Evolutionary conservation across 2,113 vertebrate genomes (phyloP).

Genomic region (Odocoileus virginianus): DNA sequence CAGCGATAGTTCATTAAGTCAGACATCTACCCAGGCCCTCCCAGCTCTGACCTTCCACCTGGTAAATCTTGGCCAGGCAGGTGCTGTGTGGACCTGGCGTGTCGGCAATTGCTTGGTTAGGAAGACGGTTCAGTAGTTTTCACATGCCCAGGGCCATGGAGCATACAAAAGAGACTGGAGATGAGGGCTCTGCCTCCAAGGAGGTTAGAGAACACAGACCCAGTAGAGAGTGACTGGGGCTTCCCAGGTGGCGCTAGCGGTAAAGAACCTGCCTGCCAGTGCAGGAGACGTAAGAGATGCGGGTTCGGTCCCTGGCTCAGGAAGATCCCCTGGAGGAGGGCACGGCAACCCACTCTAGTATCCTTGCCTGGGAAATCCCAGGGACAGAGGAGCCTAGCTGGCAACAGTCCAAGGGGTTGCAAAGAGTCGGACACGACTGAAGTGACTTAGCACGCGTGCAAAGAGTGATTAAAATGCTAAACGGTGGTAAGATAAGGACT

Average conservation of each 20-base stretch:
- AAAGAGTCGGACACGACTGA: neutral
- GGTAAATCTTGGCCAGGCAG: neutral
- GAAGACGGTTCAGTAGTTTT: neutral
- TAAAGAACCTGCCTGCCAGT: neutral
- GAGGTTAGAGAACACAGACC: neutral
- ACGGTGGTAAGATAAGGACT: neutral
- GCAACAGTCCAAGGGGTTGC: neutral
- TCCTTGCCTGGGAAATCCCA: neutral
- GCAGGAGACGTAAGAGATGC: neutral
- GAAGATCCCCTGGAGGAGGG: neutral
- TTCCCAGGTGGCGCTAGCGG: neutral
- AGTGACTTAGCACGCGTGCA: neutral
- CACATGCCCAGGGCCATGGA: fast-evolving
- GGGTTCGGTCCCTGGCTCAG: neutral
- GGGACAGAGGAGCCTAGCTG: neutral
- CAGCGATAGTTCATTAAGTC: fast-evolving
- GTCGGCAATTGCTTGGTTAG: neutral
- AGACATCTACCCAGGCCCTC: neutral
- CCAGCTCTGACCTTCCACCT: too few species aligned
- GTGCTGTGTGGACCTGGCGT: neutral
- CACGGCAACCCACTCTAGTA: neutral
- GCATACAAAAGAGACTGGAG: neutral
- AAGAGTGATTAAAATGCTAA: neutral
- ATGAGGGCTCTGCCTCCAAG: too few species aligned
- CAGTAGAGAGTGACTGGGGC: neutral